Percentiles rank a stretch among this genome's conserved stretches.
Conservation (phyloP, 2,888 invertebrate genomes). For the Tetramorium bicarinatum region DNA sequence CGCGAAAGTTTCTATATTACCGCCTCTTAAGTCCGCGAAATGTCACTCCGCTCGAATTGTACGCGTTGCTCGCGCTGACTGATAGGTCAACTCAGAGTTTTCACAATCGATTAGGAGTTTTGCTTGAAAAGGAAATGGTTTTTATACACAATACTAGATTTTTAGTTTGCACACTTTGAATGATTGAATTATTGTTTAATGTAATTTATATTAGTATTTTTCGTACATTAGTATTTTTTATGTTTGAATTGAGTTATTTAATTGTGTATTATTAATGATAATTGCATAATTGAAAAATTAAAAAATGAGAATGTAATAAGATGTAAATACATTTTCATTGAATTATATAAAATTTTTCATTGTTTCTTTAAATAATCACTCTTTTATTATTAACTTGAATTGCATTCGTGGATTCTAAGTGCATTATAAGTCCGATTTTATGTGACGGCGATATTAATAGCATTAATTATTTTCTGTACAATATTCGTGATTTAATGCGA, state of each 20-base stretch:
- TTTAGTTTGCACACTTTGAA: neutral
- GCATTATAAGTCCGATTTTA: neutral
- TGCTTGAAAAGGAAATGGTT: slow-evolving; percentile 1
- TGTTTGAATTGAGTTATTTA: neutral
- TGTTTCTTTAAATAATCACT: neutral
- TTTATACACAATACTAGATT: neutral
- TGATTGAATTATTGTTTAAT: neutral
- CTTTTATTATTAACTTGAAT: neutral
- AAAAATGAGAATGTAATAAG: neutral
- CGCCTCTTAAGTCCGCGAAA: slow-evolving; percentile 54
- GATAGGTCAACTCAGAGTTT: slow-evolving; percentile 38
- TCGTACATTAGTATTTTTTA: no score
- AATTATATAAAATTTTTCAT: neutral
- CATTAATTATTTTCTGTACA: neutral
- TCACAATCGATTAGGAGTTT: slow-evolving; percentile 39
- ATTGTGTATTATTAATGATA: neutral
- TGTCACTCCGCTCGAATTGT: slow-evolving; percentile 46
- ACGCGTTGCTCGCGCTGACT: slow-evolving; percentile 25
- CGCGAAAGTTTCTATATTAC: slow-evolving; percentile 61
- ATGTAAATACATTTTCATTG: neutral
- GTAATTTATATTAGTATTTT: neutral
- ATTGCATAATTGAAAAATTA: neutral
- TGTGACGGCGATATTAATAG: neutral
- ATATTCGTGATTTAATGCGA: slow-evolving; percentile 2
- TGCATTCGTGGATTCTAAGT: neutral